phyloP scores from a whole-genome alignment of 1,140 invertebrate genomes.

The Ips nitidus region DNA sequence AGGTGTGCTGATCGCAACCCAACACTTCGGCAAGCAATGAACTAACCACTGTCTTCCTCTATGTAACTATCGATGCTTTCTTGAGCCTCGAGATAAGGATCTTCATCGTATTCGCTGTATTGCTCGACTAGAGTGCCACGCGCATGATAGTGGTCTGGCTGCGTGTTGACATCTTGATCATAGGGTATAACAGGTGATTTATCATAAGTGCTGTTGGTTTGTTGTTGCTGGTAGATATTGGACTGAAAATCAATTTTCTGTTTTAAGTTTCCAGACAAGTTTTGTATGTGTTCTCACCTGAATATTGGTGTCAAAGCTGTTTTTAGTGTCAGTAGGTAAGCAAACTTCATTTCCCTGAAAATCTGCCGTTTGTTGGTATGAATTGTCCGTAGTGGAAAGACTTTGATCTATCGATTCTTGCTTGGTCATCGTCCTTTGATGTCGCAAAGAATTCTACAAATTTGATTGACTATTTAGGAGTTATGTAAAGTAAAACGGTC shows the following conservation, averaged over 20 bases:
- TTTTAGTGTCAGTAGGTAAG: not conserved
- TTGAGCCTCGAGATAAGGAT: constrained; percentile 49
- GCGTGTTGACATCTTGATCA: not conserved
- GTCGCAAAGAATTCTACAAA: constrained; percentile 30
- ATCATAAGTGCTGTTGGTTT: not conserved
- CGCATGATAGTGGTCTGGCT: constrained; percentile 4
- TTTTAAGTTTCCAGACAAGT: not conserved
- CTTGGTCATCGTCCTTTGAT: constrained; percentile 52
- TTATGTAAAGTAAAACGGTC: not conserved
- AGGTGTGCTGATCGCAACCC: not conserved
- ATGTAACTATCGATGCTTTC: constrained; percentile 55
- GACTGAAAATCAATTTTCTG: not conserved
- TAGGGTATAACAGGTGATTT: not conserved
- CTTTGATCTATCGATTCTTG: constrained; percentile 53
- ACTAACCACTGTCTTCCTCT: constrained; percentile 47
- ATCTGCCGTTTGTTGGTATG: constrained; percentile 1
- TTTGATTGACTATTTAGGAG: constrained; percentile 35
- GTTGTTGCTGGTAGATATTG: constrained; percentile 12
- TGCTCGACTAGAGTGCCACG: constrained; percentile 25
- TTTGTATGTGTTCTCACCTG: not conserved
- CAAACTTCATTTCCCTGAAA: not conserved
- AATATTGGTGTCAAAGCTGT: not conserved
- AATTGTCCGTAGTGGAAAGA: constrained; percentile 18
- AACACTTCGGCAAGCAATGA: not conserved
- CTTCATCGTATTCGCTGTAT: constrained; percentile 36